Evolutionary conservation across 1,140 invertebrate species (phyloP), one percentile per base, ranked within the genome.

Genomic region (Ips nitidus): DNA sequence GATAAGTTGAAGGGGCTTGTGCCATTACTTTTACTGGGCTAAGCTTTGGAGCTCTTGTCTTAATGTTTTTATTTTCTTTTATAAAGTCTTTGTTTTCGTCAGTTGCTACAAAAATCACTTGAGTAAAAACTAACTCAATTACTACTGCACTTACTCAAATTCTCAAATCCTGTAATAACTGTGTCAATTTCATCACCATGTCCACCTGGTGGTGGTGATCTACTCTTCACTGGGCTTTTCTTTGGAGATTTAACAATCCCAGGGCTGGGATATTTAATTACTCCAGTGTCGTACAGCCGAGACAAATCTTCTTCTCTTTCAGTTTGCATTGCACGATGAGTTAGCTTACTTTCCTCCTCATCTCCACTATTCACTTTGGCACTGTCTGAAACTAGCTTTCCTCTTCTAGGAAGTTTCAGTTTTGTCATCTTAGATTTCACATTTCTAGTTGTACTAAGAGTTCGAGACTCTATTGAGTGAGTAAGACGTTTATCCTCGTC

Each of bases 1-100:
- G 82, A 70, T 85, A 84, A 52, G 77, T 83, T 78, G 78, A 59
- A 5, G 75, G 74, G 1, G 71, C 71, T 55, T 72, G 38, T 2
- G 42, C 52, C 36, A 69, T 63, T 52, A 71, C 63, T 69, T 74
- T 71, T 5, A 45, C 66, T 52, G 52, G 65, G 36, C 68, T 61
- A 39, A 65, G 73, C 43, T 74, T 68, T 22, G 60, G 47, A 6
- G 65, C 6, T 61, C 69, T 77, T 8, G 62, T 22, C 57, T 75
- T 75, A 41, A 76, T 73, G 55, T 74, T 75, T 67, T 75, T 78
- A 69, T 80, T 80, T 66, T 77, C 72, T 61, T 74, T 75, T 6
- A 79, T 75, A 69, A 72, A 78, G 67, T 80, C 71, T 40, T 72
- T 77, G 22, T 22, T 22, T 5, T 75, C 74, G 22, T 73, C 72